Evolutionary conservation across 2,113 vertebrate genomes (phyloP).

Genomic region (Pyxicephalus adspersus): DNA sequence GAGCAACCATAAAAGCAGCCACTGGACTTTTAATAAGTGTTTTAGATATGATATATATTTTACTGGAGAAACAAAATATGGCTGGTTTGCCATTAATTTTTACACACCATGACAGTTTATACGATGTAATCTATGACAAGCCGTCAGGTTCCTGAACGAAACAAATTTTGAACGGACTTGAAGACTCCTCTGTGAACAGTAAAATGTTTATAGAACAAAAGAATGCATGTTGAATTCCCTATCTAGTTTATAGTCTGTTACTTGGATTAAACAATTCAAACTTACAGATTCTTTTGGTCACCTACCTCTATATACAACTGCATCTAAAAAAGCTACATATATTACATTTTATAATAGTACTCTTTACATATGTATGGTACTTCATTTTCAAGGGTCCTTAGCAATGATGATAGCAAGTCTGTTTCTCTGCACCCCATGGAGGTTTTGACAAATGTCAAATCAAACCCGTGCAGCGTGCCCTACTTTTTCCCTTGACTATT

Average conservation of each 20-base stretch:
- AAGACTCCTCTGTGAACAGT: conserved; percentile 11
- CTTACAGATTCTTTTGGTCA: neutral
- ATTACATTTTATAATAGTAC: too few species aligned
- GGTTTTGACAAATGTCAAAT: too few species aligned
- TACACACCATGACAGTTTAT: conserved; percentile 17
- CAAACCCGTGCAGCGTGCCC: too few species aligned
- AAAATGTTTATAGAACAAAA: conserved; percentile 26
- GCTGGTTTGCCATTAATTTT: conserved; percentile 8
- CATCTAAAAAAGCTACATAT: too few species aligned
- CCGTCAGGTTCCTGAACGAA: conserved; percentile 24
- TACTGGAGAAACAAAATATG: conserved; percentile 16
- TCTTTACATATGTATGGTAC: too few species aligned
- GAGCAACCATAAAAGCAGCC: neutral
- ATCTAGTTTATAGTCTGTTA: conserved; percentile 8
- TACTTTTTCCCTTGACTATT: too few species aligned
- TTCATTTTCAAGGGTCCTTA: too few species aligned
- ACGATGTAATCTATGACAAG: conserved; percentile 10
- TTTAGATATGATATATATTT: conserved; percentile 2
- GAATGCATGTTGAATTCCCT: neutral
- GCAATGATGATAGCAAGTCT: too few species aligned
- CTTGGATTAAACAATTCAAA: conserved; percentile 2
- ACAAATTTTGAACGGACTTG: conserved; percentile 20
- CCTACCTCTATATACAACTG: neutral
- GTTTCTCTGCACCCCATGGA: too few species aligned
- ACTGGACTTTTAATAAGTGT: conserved; percentile 6